Evolutionary conservation across 2,113 vertebrate species (phyloP).

Genomic region (Rhodinocichla rosea): DNA sequence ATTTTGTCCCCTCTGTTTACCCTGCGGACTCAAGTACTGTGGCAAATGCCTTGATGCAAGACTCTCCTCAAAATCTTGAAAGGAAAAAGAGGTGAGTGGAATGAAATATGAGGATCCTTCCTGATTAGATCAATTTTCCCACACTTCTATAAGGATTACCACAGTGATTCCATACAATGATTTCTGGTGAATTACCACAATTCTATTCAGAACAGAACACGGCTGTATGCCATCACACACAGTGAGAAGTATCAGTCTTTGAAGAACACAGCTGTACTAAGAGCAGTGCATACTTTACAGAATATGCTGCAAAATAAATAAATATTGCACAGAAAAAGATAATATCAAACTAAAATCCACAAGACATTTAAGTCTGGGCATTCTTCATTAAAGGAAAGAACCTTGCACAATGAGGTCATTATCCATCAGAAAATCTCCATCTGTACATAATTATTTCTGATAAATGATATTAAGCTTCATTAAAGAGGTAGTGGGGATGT

Average conservation of each 20-base stretch:
- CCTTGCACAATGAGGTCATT: conserved; percentile 55
- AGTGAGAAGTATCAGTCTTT: conserved; percentile 12
- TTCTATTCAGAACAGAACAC: background rate
- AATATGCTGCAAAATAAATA: conserved; percentile 55
- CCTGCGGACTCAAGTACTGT: background rate
- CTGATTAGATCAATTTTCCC: background rate
- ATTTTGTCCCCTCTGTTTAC: background rate
- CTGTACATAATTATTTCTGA: conserved; percentile 74
- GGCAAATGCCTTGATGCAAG: background rate
- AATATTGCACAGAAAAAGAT: background rate
- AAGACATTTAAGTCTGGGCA: conserved; percentile 61
- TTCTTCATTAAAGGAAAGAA: conserved; percentile 66
- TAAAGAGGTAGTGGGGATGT: conserved; percentile 31
- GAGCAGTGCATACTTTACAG: background rate
- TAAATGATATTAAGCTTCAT: conserved; percentile 68
- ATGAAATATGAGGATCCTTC: background rate
- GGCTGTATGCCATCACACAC: background rate
- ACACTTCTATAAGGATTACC: conserved; percentile 12
- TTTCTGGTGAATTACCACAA: conserved; percentile 5
- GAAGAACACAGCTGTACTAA: conserved; percentile 33
- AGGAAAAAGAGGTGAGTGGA: background rate
- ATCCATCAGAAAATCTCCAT: conserved; percentile 69
- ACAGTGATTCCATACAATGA: conserved; percentile 24
- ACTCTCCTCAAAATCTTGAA: background rate
- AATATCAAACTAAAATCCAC: conserved; percentile 64